These are phyloP conservation scores for Drosophila teissieri DNA, from an alignment of 1,140 invertebrate species.

Conservation along the genomic window DNA sequence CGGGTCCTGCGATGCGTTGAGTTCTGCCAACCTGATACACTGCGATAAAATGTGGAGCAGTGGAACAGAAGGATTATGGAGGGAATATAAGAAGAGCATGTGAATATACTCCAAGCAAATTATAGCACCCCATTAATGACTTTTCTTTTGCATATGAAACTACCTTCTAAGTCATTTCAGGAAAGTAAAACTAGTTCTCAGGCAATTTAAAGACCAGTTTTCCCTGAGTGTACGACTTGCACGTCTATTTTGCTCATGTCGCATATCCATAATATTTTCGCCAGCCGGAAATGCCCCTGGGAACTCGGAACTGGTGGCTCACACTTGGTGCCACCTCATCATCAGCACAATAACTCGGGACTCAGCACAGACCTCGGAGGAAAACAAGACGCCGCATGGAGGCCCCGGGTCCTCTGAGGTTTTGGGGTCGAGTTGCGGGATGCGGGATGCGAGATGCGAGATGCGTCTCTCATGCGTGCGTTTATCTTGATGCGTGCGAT, in stretches of 20 bases:
- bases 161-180: too few relatives aligned
- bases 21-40: conserved; percentile 30
- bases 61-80: too few relatives aligned
- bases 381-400: conserved; percentile 60
- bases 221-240: not conserved
- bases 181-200: too few relatives aligned
- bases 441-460: conserved; percentile 23
- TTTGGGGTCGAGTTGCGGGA: conserved; percentile 30
- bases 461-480: conserved; percentile 61
- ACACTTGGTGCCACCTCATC: conserved; percentile 27
- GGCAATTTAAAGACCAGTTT: too few relatives aligned
- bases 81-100: too few relatives aligned
- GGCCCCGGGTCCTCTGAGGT: conserved; percentile 27
- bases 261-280: conserved; percentile 72
- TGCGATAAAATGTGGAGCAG: not conserved
- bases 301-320: conserved; percentile 56
- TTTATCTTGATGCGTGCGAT: conserved; percentile 56
- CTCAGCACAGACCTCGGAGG: conserved; percentile 42
- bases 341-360: conserved; percentile 37
- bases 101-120: too few relatives aligned
- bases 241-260: conserved; percentile 50
- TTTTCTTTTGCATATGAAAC: too few relatives aligned
- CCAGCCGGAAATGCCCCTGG: conserved; percentile 73
- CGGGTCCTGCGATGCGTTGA: conserved; percentile 50
- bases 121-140: too few relatives aligned